Evolutionary conservation across 2,797 vertebrate genomes (phyloP).

Genomic region (Tadarida brasiliensis): DNA sequence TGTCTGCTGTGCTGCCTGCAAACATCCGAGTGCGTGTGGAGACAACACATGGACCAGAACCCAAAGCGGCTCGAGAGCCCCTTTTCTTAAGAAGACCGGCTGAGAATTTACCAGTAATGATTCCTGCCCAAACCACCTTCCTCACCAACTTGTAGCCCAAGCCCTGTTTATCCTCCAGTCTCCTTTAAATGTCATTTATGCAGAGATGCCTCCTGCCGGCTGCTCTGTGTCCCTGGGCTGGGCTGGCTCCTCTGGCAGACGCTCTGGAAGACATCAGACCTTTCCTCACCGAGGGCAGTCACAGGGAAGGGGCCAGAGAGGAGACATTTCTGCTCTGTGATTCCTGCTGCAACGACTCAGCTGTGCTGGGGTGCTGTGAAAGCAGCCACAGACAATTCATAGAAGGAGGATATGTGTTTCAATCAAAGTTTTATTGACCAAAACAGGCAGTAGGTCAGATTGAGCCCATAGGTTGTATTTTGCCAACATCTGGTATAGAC

Average conservation of each 20-base stretch:
- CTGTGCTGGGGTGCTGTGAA: neutral
- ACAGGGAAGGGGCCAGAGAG: neutral
- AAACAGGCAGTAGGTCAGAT: neutral
- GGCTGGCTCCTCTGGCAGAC: neutral
- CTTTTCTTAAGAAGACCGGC: neutral
- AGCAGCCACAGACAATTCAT: neutral
- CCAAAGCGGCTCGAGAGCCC: neutral
- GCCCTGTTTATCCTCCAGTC: neutral
- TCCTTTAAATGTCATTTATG: neutral
- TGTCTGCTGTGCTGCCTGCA: neutral
- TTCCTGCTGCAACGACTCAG: neutral
- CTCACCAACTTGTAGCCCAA: neutral
- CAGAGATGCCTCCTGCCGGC: neutral
- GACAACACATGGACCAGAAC: neutral
- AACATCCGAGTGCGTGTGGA: neutral
- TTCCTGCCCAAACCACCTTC: neutral
- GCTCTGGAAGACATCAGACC: neutral
- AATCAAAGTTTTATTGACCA: conserved; percentile 23
- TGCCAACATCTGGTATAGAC: neutral
- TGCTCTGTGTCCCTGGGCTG: neutral
- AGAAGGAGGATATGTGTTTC: neutral
- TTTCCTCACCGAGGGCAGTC: neutral
- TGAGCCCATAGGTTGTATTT: neutral
- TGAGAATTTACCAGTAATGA: neutral
- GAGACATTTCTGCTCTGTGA: neutral